Percentiles rank a stretch among this genome's conserved stretches.
phyloP scores from a whole-genome alignment of 2,888 invertebrate genomes.

The Lycophotia porphyrea region DNA sequence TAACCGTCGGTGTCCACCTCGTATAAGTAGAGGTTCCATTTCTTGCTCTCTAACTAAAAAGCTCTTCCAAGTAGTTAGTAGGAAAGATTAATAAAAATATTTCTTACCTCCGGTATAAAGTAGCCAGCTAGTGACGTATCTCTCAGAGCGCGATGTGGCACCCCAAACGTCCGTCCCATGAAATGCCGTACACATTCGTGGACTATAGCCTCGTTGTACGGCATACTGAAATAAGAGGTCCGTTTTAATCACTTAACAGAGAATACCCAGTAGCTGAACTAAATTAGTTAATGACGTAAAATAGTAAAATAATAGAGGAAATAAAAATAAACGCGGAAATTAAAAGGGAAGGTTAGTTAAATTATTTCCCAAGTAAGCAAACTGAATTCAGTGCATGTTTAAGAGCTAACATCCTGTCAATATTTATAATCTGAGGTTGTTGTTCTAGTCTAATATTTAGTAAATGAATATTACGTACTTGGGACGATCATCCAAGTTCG shows the following conservation, averaged over 20 bases:
- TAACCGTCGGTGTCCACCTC: too few relatives aligned
- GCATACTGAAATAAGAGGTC: slow-evolving; percentile 90
- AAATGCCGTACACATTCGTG: slow-evolving; percentile 95
- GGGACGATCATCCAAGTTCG: slow-evolving; percentile 92
- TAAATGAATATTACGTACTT: slow-evolving; percentile 87
- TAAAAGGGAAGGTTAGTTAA: not conserved
- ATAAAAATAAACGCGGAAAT: not conserved
- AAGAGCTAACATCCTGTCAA: not conserved
- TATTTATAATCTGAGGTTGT: not conserved
- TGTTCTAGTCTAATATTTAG: not conserved
- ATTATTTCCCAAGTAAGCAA: not conserved
- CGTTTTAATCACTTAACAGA: not conserved
- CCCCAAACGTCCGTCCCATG: slow-evolving; percentile 94
- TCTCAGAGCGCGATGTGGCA: slow-evolving; percentile 94
- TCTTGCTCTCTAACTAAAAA: not conserved
- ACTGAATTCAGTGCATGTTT: not conserved
- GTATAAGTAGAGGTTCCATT: not conserved
- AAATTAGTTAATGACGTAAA: not conserved
- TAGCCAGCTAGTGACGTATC: slow-evolving; percentile 94
- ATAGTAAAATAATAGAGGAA: not conserved
- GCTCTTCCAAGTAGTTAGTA: not conserved
- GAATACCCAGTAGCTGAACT: not conserved
- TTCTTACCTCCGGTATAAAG: slow-evolving; percentile 93
- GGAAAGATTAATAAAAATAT: not conserved
- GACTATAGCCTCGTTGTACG: slow-evolving; percentile 94